phyloP scores from a whole-genome alignment of 2,888 invertebrate species.

The Boloria selene region DNA sequence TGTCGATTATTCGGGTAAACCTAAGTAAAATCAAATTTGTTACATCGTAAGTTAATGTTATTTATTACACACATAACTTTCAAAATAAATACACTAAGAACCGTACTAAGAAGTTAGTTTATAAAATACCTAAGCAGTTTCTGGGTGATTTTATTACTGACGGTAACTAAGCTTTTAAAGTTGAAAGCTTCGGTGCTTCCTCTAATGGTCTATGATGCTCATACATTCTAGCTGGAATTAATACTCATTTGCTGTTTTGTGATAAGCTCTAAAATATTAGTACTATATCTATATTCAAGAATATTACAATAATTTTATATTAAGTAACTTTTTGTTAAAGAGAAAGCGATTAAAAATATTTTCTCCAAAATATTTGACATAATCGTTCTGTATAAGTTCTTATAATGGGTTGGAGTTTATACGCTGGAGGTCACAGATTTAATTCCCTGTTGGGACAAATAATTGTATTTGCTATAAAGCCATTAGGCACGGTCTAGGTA shows the following conservation, averaged over 20 bases:
- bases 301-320: background rate
- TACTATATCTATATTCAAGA: constrained; percentile 4
- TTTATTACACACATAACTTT: background rate
- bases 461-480: too few relatives aligned
- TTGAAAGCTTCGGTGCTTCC: constrained; percentile 10
- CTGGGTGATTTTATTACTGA: constrained; percentile 9
- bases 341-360: too few relatives aligned
- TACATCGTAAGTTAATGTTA: background rate
- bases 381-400: too few relatives aligned
- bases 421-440: too few relatives aligned
- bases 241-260: constrained; percentile 12
- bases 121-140: background rate
- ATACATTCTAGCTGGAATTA: constrained; percentile 9
- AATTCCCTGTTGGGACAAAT: too few relatives aligned
- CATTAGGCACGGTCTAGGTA: too few relatives aligned
- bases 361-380: too few relatives aligned
- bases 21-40: too few relatives aligned
- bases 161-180: constrained; percentile 19
- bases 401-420: too few relatives aligned
- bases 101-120: background rate
- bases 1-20: too few relatives aligned
- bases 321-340: too few relatives aligned
- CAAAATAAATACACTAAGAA: background rate
- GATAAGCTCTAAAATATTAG: background rate
- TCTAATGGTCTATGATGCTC: constrained; percentile 14